Percentiles rank a stretch among this genome's conserved stretches.
phyloP scores from a whole-genome alignment of 2,888 invertebrate genomes.

The Drosophila paramelanica region DNA sequence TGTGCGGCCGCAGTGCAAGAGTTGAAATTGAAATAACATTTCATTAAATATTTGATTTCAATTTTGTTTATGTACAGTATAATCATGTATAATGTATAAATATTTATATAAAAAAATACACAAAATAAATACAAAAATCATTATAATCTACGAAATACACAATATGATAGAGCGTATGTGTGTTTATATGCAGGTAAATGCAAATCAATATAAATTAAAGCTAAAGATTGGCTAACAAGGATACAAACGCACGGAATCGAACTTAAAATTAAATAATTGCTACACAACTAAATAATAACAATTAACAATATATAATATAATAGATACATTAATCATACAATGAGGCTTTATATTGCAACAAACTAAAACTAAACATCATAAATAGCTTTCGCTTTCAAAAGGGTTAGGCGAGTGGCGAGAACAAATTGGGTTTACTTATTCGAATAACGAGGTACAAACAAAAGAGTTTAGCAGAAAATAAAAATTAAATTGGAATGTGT shows the following conservation, averaged over 20 bases:
- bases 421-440: constrained; percentile 67
- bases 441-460: constrained; percentile 29
- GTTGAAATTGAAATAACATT: constrained; percentile 29
- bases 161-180: constrained; percentile 14
- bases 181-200: constrained; percentile 39
- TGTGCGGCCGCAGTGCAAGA: constrained; percentile 41
- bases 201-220: constrained; percentile 60
- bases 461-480: constrained; percentile 19
- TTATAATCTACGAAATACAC: constrained; percentile 39
- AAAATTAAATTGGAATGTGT: constrained; percentile 46
- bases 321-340: constrained; percentile 39
- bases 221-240: constrained; percentile 65
- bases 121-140: constrained; percentile 54
- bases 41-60: constrained; percentile 31
- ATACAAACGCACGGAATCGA: constrained; percentile 25
- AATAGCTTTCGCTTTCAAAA: constrained; percentile 16
- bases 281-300: constrained; percentile 74
- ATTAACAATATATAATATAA: constrained; percentile 56
- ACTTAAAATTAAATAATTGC: constrained; percentile 64
- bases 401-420: constrained; percentile 41
- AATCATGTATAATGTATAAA: constrained; percentile 41
- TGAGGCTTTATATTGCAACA: constrained; percentile 66
- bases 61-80: constrained; percentile 48
- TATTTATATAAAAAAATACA: constrained; percentile 34
- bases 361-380: constrained; percentile 53